Percentiles rank a stretch among this genome's conserved stretches.
Evolutionary conservation across 2,888 invertebrate genomes (phyloP).

Genomic region (Brachynemurus nebulosus): DNA sequence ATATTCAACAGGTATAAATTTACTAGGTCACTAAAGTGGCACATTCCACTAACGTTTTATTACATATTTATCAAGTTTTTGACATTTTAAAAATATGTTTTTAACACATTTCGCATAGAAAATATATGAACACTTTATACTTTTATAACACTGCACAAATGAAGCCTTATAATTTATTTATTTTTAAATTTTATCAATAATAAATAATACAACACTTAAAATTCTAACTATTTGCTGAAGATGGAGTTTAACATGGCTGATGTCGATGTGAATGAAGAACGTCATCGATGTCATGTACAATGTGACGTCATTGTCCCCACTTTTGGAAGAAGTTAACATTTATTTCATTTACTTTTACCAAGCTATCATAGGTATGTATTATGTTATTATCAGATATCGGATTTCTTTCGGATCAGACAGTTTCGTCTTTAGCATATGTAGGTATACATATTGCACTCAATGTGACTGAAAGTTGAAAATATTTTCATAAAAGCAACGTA

Average conservation of each 20-base stretch:
- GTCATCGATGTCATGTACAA: constrained; percentile 10
- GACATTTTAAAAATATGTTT: not conserved
- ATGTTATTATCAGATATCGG: too few species aligned
- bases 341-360: too few species aligned
- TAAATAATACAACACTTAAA: not conserved
- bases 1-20: constrained; percentile 1
- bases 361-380: too few species aligned
- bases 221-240: not conserved
- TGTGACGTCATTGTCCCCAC: constrained; percentile 5
- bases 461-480: too few species aligned
- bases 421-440: too few species aligned
- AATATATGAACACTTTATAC: too few species aligned
- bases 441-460: too few species aligned
- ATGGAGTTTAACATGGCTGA: constrained; percentile 14
- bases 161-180: not conserved
- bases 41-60: constrained; percentile 17
- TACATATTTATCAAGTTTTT: not conserved
- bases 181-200: too few species aligned
- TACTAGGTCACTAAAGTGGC: constrained; percentile 26
- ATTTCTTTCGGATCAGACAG: too few species aligned
- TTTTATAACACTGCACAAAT: not conserved
- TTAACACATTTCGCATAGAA: too few species aligned
- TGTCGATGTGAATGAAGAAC: constrained; percentile 12
- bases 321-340: too few species aligned
- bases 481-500: too few species aligned